Percentiles rank a stretch among this genome's conserved stretches.
These are phyloP conservation scores for Callospermophilus lateralis DNA, from an alignment of 2,113 vertebrate species.

Conservation along the genomic window DNA sequence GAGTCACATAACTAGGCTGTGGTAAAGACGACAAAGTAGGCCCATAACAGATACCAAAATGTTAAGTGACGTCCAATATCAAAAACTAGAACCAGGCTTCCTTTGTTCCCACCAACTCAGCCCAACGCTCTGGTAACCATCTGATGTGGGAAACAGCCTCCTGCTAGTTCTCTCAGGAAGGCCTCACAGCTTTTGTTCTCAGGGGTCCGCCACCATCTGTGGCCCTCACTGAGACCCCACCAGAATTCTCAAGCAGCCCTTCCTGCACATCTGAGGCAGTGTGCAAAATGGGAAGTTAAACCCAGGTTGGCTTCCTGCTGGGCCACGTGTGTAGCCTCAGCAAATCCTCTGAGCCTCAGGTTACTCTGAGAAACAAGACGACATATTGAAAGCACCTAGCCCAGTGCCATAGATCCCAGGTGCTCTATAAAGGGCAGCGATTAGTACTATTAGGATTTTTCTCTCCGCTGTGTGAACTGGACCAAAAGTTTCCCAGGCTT, in stretches of 20 bases:
- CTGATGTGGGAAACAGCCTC: not conserved
- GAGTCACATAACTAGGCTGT: not conserved
- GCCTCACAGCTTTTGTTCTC: not conserved
- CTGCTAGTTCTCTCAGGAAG: not conserved
- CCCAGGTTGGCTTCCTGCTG: not conserved
- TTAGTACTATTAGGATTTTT: slow-evolving; percentile 47
- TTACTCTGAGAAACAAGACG: slow-evolving; percentile 20
- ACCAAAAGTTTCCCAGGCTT: slow-evolving; percentile 57
- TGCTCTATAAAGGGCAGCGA: not conserved
- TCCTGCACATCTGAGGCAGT: not conserved
- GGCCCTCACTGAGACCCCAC: not conserved
- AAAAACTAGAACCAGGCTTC: not conserved
- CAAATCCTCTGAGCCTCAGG: not conserved
- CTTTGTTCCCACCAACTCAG: not conserved
- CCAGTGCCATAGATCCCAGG: not conserved
- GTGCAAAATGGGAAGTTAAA: not conserved
- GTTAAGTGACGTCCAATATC: not conserved
- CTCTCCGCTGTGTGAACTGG: not conserved
- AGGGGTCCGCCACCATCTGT: not conserved
- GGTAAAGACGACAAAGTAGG: not conserved
- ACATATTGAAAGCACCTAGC: not conserved
- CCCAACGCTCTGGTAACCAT: not conserved
- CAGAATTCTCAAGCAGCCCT: slow-evolving; percentile 21
- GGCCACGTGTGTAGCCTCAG: not conserved
- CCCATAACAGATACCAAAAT: not conserved